phyloP scores from a whole-genome alignment of 2,113 vertebrate species.

The Rynchops niger region DNA sequence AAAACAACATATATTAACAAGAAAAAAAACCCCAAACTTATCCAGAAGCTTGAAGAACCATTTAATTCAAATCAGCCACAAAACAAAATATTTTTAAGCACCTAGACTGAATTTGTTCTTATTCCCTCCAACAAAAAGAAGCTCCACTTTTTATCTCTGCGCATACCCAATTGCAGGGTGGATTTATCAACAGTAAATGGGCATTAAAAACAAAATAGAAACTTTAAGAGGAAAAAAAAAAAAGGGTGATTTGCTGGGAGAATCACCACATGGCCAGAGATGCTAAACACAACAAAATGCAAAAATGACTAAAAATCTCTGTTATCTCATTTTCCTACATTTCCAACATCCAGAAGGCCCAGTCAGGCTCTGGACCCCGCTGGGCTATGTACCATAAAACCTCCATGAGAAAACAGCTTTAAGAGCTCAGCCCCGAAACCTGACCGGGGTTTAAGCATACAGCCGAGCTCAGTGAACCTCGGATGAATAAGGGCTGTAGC shows the following conservation, averaged over 20 bases:
- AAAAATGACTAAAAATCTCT: not conserved
- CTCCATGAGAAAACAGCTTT: not conserved
- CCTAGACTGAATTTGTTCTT: not conserved
- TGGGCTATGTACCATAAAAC: accelerated
- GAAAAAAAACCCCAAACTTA: not conserved
- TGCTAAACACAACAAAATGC: not conserved
- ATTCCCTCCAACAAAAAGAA: not conserved
- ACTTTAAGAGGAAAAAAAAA: not conserved
- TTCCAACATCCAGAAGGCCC: not conserved
- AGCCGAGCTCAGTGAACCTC: accelerated
- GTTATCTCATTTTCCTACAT: not conserved
- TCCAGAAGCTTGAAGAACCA: not conserved
- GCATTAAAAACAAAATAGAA: not conserved
- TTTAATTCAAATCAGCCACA: not conserved
- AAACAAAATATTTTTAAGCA: not conserved
- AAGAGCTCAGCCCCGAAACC: not conserved
- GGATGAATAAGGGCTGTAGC: not conserved
- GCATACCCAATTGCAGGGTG: not conserved
- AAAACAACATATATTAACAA: not conserved
- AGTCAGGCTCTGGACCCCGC: accelerated
- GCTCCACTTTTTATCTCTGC: not conserved
- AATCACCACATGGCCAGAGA: not conserved
- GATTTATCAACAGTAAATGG: not conserved
- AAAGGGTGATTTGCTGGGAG: not conserved
- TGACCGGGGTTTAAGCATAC: accelerated